Evolutionary conservation across 2,888 invertebrate species (phyloP), one percentile per base, ranked within the genome.

Genomic region (Eupithecia pulchellata): DNA sequence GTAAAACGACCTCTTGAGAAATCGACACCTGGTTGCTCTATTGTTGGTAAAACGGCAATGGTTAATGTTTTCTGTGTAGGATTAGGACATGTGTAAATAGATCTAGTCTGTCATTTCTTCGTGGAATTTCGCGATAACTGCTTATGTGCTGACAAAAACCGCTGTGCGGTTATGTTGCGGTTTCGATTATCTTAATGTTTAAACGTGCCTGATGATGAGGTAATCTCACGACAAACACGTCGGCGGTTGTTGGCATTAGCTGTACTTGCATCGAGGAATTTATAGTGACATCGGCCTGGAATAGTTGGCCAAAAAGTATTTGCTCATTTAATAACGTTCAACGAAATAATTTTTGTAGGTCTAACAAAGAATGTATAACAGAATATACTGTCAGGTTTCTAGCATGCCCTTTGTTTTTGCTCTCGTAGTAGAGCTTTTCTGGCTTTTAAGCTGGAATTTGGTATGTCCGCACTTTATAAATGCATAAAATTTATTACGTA

Each of bases 191-290:
- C 34, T 61, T 11, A 32, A 20, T 25, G 20, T 61, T 20, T 34
- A n/a, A 32, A 34, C 61, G 34, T 61, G 61, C 32, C 34, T 34
- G 32, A 25, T 14, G 34, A 32, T 61, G 32, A 61, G 9, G 61
- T 61, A 61, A 61, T 20, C 30, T 61, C 61, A 61, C 61, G 61
- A 61, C 61, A 34, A 20, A 32, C n/a, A 60, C 32, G 58, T 32
- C 13, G 32, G n/a, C 6, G 32, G 61, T 61, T 34, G 61, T 57
- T 9, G 34, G 29, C 32, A 61, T 61, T 25, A 61, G 14, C 61
- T 57, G 55, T 55, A 17, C 57, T 61, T 61, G 61, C 34, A 20
- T 52, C 32, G 25, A 52, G 64, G 64, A 64, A 64, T 64, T 20
- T 39, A 5, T 1, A 39, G 8, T 29, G 27, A 8, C 20, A 36